phyloP scores from a whole-genome alignment of 2,888 invertebrate genomes.

The Andrena flavipes region DNA sequence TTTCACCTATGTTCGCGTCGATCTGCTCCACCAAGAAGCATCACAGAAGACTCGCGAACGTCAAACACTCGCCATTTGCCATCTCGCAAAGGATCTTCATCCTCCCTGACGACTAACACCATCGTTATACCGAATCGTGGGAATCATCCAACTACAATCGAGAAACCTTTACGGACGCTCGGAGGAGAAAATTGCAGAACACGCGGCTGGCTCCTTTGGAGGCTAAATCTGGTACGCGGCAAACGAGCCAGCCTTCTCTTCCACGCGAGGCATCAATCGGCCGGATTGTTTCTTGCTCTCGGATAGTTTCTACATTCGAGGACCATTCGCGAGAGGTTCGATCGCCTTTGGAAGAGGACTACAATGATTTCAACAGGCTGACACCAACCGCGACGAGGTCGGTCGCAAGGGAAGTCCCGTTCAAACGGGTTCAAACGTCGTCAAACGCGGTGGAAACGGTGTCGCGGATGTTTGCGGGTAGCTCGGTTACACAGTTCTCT shows the following conservation, averaged over 20 bases:
- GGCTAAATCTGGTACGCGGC: slow-evolving; percentile 6
- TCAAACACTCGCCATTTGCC: slow-evolving; percentile 2
- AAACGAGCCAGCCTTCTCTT: slow-evolving; percentile 1
- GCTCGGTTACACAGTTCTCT: not conserved
- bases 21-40: not conserved
- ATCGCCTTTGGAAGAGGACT: not conserved
- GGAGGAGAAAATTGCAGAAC: not conserved
- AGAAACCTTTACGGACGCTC: not conserved
- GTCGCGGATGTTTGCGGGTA: not conserved
- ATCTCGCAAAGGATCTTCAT: not conserved
- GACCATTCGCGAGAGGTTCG: not conserved
- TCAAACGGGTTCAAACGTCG: not conserved
- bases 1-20: not conserved
- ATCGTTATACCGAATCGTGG: not conserved
- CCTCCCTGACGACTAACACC: not conserved
- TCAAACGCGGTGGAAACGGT: not conserved
- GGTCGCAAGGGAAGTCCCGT: not conserved
- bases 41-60: not conserved
- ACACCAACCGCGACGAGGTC: not conserved
- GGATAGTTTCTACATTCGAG: not conserved
- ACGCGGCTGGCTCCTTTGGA: slow-evolving; percentile 10
- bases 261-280: slow-evolving; percentile 5
- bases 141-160: not conserved
- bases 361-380: not conserved
- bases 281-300: slow-evolving; percentile 1